Base-by-base conservation (phyloP, 1,140 invertebrate genomes). In the Armadillidium nasatum region DNA sequence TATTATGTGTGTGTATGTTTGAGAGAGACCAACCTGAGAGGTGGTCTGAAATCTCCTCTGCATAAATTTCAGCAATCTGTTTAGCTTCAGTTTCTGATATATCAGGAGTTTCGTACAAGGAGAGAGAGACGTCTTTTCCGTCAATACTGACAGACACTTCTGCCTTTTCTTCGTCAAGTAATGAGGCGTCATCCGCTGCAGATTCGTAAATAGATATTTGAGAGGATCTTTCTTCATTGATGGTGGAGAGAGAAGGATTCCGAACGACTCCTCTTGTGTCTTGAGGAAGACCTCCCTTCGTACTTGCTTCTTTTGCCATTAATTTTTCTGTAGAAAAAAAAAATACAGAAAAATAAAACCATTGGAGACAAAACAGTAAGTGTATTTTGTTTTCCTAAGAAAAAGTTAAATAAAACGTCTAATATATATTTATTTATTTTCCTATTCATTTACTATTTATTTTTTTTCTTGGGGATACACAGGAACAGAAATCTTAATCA, bases 21-120 rank as follows among this genome's bases (percentile, higher is more conserved):
- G 15, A 50, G 69, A 44, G 33, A 9, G 33, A 50, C 80, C 82
- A 84, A 90, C 89, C 89, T 78, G 93, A 92, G 6, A 95, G 89
- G 83, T 94, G 91, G 85, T 95, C 93, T 0, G 93, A 94, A 70
- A 94, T 87, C 84, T 96, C 92, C 83, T 96, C 93, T 0, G 93
- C 93, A 85, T 95, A 96, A 92, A 95, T 94, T 87, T 96, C 93
- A 0, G 95, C 91, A 82, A 96, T 94, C 85, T 95, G 91, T 13
- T 94, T 85, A 0, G 93, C 94, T 86, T 96, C 93, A 84, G 94
- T 92, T 86, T 95, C 93, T 0, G 93, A 95, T 15, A 95, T 86
- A 86, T 96, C 94, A 0, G 93, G 93, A 0, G 94, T 95, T 87
- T 95, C 93, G 83, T 95, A 95, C 1, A 95, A 85, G 9, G 93